Evolutionary conservation across 2,888 invertebrate genomes (phyloP).

Genomic region (Myopa tessellatipennis): DNA sequence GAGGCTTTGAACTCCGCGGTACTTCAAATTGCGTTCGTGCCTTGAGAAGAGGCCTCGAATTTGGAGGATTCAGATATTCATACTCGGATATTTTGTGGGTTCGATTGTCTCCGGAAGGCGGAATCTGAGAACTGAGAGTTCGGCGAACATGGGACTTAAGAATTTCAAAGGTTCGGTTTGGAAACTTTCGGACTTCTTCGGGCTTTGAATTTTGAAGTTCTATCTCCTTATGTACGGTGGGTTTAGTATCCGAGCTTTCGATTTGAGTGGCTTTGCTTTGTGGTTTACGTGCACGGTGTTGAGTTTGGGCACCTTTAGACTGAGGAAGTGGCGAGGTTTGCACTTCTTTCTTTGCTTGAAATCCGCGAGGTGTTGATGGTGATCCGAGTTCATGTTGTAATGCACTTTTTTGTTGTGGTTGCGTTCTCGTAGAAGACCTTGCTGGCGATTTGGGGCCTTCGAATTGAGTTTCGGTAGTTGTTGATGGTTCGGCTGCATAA

Average conservation of each 20-base stretch:
- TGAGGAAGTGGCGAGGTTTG: neutral
- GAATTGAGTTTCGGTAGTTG: constrained; percentile 16
- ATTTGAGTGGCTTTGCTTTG: neutral
- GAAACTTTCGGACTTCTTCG: too few species aligned
- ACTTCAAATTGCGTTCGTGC: too few species aligned
- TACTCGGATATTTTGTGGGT: too few species aligned
- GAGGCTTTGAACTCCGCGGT: too few species aligned
- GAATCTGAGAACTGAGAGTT: too few species aligned
- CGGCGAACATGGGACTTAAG: too few species aligned
- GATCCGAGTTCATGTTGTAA: neutral
- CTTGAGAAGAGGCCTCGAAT: too few species aligned
- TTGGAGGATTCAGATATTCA: too few species aligned
- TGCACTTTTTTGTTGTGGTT: neutral
- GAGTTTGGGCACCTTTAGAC: neutral
- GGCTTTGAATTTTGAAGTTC: too few species aligned
- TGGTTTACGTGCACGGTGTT: neutral
- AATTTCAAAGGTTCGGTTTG: too few species aligned
- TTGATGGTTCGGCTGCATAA: constrained; percentile 47
- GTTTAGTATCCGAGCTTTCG: neutral
- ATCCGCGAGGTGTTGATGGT: neutral
- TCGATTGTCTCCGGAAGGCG: too few species aligned
- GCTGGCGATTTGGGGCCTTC: neutral
- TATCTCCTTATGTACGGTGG: too few species aligned
- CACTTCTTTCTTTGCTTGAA: neutral
- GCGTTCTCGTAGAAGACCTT: neutral